Base-by-base conservation (phyloP, 2,888 invertebrate species). In the Drosophila mercatorum region DNA sequence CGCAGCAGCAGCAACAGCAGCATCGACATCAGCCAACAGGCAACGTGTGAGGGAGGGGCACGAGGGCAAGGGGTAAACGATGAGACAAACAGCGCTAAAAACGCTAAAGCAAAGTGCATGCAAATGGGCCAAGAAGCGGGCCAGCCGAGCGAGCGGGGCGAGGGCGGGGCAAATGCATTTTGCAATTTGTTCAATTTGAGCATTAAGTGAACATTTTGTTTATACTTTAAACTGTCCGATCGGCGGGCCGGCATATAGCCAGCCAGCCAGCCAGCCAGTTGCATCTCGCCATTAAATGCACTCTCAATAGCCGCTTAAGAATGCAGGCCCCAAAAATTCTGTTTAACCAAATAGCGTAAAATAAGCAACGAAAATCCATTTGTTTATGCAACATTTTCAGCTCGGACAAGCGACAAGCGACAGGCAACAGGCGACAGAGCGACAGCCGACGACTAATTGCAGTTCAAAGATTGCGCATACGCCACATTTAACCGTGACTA, bases 121-220 rank as follows among this genome's bases (percentile, higher is more conserved):
- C 77, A 87, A 89, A 85, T 85, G 84, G 88, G 75, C 84, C 76
- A 78, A 83, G 72, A 75, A 61, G 71, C 68, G 64, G 67, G 17
- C 22, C 22, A 22, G 22, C 22, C 22, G 22, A 22, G 43, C 14
- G 4, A 17, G 43, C 43, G 22, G 34, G 44, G 22, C 34, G 10
- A 44, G 26, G 44, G 22, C 12, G 44, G 34, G 34, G 43, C 64
- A 84, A 87, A 67, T 78, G 76, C 81, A 89, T 78, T 80, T 71
- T 68, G 53, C 52, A 68, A 81, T 63, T 70, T 59, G 52, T 56
- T 11, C 55, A 56, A 56, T 44, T 44, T 57, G 57, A 43, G 65
- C 71, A 81, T 80, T 89, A 89, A 84, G 89, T 89, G 88, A 86
- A 89, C 82, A 76, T 73, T 87, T 89, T 85, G 84, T 89, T 85